Evolutionary conservation across 2,113 vertebrate species (phyloP), one percentile per base, ranked within the genome.

Genomic region (Sebastes fasciatus): DNA sequence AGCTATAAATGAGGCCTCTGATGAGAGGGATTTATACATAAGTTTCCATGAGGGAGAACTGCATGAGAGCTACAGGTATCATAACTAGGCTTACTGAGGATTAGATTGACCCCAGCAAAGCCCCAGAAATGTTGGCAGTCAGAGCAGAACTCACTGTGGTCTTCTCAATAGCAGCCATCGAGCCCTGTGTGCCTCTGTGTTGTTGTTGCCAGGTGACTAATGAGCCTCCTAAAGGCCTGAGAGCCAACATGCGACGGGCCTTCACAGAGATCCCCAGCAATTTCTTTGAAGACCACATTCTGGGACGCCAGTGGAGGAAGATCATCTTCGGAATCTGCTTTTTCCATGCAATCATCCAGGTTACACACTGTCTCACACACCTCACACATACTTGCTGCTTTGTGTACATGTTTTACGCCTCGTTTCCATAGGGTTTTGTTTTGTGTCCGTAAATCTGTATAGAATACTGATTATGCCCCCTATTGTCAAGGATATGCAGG

Each of bases 261-360:
- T 97, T 97, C 88, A 95, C 90, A 3, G 96, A 97, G 90, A 96
- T 97, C 88, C 90, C 92, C 74, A 48, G 68, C 77, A 86, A 82
- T 0, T 96, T 96, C 93, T 97, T 96, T 71, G 92, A 96, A 93
- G 93, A 96, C 67, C 95, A 96, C 77, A 71, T 93, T 40, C 91
- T 96, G 82, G 95, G 92, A 19, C 89, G 87, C 70, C 89, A 85
- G 42, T 95, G 96, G 95, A 96, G 95, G 89, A 96, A 96, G 92
- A 93, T 95, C 0, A 86, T 95, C 86, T 97, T 96, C 77, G 94
- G 94, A 61, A 75, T 97, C 78, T 96, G 89, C 85, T 97, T 96
- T 89, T 96, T 97, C 82, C 93, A 96, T 23, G 96, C 96, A 79
- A 88, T 97, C 75, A 87, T 96, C 87, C 94, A 96, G 95, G 93